Conservation (phyloP, 2,888 invertebrate species). For the Drosophila quinaria region DNA sequence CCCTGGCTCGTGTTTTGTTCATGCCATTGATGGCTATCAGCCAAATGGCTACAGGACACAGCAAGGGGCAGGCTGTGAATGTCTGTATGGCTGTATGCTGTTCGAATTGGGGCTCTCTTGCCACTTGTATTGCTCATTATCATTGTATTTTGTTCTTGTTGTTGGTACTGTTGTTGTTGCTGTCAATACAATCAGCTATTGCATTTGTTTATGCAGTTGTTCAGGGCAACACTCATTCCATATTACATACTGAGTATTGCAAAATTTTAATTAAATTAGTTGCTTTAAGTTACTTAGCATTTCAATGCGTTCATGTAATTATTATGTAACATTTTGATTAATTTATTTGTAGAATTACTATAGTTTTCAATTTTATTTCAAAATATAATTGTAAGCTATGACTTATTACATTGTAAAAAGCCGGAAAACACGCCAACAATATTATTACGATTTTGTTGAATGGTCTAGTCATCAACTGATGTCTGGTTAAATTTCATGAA, state of each 20-base stretch:
- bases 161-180: constrained; percentile 24
- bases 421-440: too few species aligned
- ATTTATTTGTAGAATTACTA: constrained; percentile 2
- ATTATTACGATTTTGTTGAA: too few species aligned
- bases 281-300: constrained; percentile 25
- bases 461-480: too few species aligned
- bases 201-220: constrained; percentile 69
- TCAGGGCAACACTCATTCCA: constrained; percentile 24
- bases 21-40: constrained; percentile 69
- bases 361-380: not conserved
- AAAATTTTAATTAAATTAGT: constrained; percentile 39
- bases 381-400: not conserved
- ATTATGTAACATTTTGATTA: constrained; percentile 11
- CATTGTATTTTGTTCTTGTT: constrained; percentile 38
- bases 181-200: constrained; percentile 67
- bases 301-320: constrained; percentile 15
- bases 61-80: constrained; percentile 15
- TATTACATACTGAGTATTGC: constrained; percentile 14
- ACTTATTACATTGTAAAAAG: not conserved
- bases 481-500: too few species aligned
- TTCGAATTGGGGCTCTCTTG: constrained; percentile 44
- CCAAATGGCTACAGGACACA: constrained; percentile 58
- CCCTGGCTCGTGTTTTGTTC: constrained; percentile 52
- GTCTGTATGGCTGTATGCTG: constrained; percentile 12
- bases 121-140: constrained; percentile 59